These are phyloP conservation scores for Peromyscus eremicus DNA, from an alignment of 2,797 vertebrate species.

Conservation along the genomic window DNA sequence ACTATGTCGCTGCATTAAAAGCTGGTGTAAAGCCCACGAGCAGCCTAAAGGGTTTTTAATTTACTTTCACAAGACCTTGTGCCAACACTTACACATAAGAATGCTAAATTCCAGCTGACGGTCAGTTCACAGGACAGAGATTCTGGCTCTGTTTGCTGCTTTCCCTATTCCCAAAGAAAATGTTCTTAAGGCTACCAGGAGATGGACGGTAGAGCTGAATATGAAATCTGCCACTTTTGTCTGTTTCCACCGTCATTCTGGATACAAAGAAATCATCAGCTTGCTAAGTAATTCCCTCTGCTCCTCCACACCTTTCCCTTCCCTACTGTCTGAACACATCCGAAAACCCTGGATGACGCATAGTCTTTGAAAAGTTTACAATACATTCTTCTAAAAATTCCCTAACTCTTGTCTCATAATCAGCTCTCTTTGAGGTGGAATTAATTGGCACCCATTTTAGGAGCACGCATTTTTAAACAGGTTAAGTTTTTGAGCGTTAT, in stretches of 20 bases:
- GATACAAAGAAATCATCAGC: constrained; percentile 77
- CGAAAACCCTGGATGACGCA: constrained; percentile 47
- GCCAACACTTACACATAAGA: constrained; percentile 55
- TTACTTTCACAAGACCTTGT: constrained; percentile 63
- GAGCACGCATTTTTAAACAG: constrained; percentile 70
- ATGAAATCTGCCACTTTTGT: constrained; percentile 85
- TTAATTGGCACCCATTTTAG: constrained; percentile 40
- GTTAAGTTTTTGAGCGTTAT: constrained; percentile 31
- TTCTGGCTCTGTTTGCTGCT: constrained; percentile 52
- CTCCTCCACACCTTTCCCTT: constrained; percentile 70
- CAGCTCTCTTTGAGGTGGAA: constrained; percentile 59
- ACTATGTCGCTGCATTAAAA: neutral
- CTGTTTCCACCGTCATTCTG: constrained; percentile 68
- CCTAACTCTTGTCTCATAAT: constrained; percentile 54
- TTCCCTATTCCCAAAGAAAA: constrained; percentile 48
- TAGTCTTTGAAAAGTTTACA: constrained; percentile 41
- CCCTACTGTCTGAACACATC: constrained; percentile 24
- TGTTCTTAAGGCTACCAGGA: constrained; percentile 66
- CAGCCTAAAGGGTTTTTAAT: constrained; percentile 65
- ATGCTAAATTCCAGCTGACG: constrained; percentile 34
- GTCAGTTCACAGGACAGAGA: constrained; percentile 53
- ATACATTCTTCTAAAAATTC: neutral
- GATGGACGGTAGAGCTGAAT: constrained; percentile 66
- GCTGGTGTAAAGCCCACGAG: neutral
- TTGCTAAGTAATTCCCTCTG: constrained; percentile 76